phyloP scores from a whole-genome alignment of 1,140 invertebrate genomes.

The Cheumatopsyche charites region DNA sequence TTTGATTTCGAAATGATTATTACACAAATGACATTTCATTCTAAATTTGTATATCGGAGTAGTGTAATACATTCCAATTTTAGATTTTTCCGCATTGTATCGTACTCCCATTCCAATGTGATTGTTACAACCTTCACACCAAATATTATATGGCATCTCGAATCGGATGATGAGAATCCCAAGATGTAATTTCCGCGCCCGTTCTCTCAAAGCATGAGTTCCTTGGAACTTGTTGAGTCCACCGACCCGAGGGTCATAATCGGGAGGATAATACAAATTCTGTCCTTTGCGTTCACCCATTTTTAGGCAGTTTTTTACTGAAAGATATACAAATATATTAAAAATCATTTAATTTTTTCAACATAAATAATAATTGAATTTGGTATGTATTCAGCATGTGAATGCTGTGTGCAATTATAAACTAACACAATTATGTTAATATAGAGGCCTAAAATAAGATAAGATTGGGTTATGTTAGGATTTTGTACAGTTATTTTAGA shows the following conservation, averaged over 20 bases:
- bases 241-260: constrained; percentile 93
- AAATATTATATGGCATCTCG: constrained; percentile 99
- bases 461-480: too few species aligned
- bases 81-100: constrained; percentile 99
- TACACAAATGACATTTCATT: constrained; percentile 99
- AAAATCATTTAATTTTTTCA: neutral
- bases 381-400: too few species aligned
- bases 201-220: constrained; percentile 93
- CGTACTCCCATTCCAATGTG: constrained; percentile 99
- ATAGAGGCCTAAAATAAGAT: too few species aligned
- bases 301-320: constrained; percentile 49
- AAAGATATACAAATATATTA: constrained; percentile 1
- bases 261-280: constrained; percentile 98
- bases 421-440: too few species aligned
- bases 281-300: constrained; percentile 98
- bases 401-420: too few species aligned
- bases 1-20: constrained; percentile 98
- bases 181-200: constrained; percentile 91
- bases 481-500: too few species aligned
- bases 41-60: constrained; percentile 98
- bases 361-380: neutral
- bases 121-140: constrained; percentile 97
- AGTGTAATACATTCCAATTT: constrained; percentile 98
- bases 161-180: constrained; percentile 98
- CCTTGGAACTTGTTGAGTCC: constrained; percentile 94